These are phyloP conservation scores for Caenorhabditis remanei DNA, from an alignment of 1,140 invertebrate species.

Conservation along the genomic window DNA sequence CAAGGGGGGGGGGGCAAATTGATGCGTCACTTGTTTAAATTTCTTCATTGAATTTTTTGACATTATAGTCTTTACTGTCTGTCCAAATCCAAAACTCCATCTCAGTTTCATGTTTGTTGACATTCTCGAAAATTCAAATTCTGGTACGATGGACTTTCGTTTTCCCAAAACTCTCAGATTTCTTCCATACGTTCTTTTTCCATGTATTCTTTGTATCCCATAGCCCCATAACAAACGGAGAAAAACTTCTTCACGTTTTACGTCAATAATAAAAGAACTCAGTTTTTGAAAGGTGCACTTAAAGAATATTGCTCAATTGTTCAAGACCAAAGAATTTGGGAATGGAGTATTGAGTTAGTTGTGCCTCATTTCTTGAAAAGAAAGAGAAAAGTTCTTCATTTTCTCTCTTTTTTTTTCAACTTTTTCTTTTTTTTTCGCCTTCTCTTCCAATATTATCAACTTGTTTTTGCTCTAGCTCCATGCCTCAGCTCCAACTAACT, in stretches of 20 bases:
- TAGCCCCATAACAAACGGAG: neutral
- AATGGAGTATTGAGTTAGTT: constrained; percentile 28
- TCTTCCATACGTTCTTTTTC: neutral
- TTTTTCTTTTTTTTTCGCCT: neutral
- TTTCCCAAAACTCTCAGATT: constrained; percentile 40
- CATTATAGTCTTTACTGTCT: neutral
- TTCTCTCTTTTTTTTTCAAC: constrained; percentile 9
- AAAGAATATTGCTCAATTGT: constrained; percentile 49
- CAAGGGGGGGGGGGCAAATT: neutral
- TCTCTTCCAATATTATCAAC: constrained; percentile 16
- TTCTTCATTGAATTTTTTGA: neutral
- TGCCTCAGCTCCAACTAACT: constrained; percentile 7
- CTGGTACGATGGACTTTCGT: no score
- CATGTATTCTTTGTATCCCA: neutral
- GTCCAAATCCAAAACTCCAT: neutral
- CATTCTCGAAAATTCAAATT: no score
- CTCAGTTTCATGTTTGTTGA: neutral
- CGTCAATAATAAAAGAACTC: constrained; percentile 40
- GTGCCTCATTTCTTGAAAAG: neutral
- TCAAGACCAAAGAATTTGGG: constrained; percentile 27
- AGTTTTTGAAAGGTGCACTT: constrained; percentile 42
- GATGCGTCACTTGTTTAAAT: constrained; percentile 41
- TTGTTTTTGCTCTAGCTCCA: neutral
- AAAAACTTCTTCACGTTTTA: neutral
- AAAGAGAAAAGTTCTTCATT: constrained; percentile 18